phyloP scores from a whole-genome alignment of 2,888 invertebrate species.

The Scaeva pyrastri region DNA sequence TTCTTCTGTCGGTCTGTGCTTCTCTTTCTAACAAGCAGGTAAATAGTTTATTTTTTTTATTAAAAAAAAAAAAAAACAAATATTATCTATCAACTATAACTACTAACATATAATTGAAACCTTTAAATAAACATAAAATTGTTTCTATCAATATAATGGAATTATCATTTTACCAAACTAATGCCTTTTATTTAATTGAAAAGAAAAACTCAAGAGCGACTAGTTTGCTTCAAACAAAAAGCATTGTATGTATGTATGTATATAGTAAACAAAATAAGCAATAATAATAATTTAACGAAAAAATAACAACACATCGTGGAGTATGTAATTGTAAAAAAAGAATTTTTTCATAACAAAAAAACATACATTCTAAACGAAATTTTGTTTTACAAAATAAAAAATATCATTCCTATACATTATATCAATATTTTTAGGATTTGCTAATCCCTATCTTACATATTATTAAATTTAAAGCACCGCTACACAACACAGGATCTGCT shows the following conservation, averaged over 20 bases:
- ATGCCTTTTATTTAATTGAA: constrained; percentile 15
- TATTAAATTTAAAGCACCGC: constrained; percentile 62
- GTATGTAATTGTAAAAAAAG: not conserved
- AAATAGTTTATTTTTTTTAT: constrained; percentile 50
- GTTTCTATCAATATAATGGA: constrained; percentile 65
- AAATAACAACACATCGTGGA: not conserved
- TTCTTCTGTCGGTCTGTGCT: constrained; percentile 48
- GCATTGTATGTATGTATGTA: not conserved
- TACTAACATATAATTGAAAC: constrained; percentile 49
- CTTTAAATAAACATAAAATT: constrained; percentile 41
- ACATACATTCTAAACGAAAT: constrained; percentile 11
- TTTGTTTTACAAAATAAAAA: constrained; percentile 26
- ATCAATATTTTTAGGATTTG: not conserved
- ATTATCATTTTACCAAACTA: constrained; percentile 57
- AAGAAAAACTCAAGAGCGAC: constrained; percentile 6
- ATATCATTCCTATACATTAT: constrained; percentile 12
- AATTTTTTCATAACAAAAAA: not conserved
- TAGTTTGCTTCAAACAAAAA: constrained; percentile 7
- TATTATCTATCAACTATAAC: constrained; percentile 44
- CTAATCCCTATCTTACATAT: constrained; percentile 50
- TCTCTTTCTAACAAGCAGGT: constrained; percentile 48
- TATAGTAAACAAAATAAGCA: not conserved
- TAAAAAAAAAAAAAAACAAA: constrained; percentile 53
- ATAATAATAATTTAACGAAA: constrained; percentile 30
- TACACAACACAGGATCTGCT: constrained; percentile 48